Base-by-base conservation (phyloP, 2,888 invertebrate species). In the Nomada fabriciana region DNA sequence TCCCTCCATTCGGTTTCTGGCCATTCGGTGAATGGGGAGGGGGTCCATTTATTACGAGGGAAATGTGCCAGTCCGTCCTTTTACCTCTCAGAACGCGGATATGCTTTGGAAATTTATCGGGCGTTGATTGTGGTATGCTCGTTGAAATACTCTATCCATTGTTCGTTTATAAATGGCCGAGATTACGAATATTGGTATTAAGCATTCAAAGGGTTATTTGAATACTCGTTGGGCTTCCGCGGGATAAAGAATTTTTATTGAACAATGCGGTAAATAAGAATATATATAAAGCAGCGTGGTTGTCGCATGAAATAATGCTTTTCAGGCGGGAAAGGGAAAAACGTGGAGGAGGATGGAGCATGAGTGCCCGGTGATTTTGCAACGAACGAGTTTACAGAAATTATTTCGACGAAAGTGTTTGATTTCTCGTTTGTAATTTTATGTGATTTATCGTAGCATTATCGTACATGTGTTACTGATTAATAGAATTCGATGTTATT, bases 41-140 rank as follows among this genome's bases (percentile, higher is more conserved):
- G 29, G 29, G 53, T 47, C 69, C 53, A 76, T 76, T 76, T 53
- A 47, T 80, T 60, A 75, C 63, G 13, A 5, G 42, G 42, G 23
- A 74, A 47, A 65, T 55, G 65, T 52, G 47, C 59, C 15, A 23
- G 13, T 47, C 36, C 36, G 7, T 36, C 13, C 52, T 43, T 18
- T 53, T 23, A 2, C 10, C 15, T 61, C 7, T 15, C 10, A n/a
- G 2, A 20, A 15, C 63, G 42, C 36, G 61, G 65, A 20, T 53
- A 20, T 61, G 20, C 10, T 25, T 74, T 7, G 55, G 7, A 61
- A 67, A 78, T 78, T 74, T 67, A 74, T 59, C 42, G 50, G 18
- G 23, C 20, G 15, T 25, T 15, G 60, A 67, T 67, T 67, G 47
- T n/a, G 63, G 57, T 50, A 55, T 63, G 61, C 57, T 43, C n/a